Base-by-base conservation (phyloP, 2,797 vertebrate species). In the Salarias fasciatus region DNA sequence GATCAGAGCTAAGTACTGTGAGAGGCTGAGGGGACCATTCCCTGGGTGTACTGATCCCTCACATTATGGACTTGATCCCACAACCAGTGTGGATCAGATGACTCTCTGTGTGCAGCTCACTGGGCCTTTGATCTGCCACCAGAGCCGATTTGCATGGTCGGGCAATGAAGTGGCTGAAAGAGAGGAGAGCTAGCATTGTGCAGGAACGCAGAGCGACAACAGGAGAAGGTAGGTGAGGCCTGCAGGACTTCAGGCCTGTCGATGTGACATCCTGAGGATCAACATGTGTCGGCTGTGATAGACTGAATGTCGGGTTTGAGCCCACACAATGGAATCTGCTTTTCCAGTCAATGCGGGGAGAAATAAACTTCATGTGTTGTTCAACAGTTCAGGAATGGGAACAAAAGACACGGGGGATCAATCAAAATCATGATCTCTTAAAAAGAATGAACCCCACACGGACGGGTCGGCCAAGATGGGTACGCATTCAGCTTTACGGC, bases 81-180 rank as follows among this genome's bases (percentile, higher is more conserved):
- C 81, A 79, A 75, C 77, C 86, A 48, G 74, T 30, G 70, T 80
- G 85, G 85, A 90, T 92, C 90, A 89, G 72, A 85, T 93, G 88
- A 86, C 87, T 79, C 66, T 71, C 35, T 60, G 67, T 64, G 70
- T 58, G 74, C 77, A 75, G 79, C 68, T 75, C 69, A 57, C 15
- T 31, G 64, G 58, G 74, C 71, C 80, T 91, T 88, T 90, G 83
- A 90, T 91, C 84, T 75, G 75, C 77, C 76, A 87, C 63, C 75
- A 24, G 67, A 84, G 80, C 31, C 43, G 75, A 82, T 88, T 79
- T 86, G 82, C 79, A 78, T 62, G 72, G 78, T 51, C 45, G 36
- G 75, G 84, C 59, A 76, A 69, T 67, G 69, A 78, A 84, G 78
- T 75, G 79, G 71, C 41, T 35, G 3, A 75, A 33, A 67, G 69